Conservation (phyloP, 2,113 vertebrate genomes). For the Platycercus adscitus region DNA sequence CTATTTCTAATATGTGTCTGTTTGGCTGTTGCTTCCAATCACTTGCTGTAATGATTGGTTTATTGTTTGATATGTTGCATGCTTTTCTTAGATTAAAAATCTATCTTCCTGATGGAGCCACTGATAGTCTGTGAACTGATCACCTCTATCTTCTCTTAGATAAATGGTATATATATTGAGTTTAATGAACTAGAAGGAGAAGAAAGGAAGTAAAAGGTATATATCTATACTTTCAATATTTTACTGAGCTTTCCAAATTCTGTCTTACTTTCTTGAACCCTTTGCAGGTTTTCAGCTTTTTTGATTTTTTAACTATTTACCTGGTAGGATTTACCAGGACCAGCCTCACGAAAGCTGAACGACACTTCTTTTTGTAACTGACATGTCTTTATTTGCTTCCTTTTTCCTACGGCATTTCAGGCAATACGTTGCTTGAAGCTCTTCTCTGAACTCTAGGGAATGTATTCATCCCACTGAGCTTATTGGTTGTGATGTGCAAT, state of each 20-base stretch:
- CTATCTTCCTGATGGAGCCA: not conserved
- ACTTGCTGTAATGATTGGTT: not conserved
- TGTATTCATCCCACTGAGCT: not conserved
- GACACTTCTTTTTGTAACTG: not conserved
- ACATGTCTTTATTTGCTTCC: not conserved
- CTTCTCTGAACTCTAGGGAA: not conserved
- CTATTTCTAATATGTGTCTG: not conserved
- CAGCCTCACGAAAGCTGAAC: not conserved
- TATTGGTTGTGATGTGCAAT: not conserved
- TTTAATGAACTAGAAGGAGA: not conserved
- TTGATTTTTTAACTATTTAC: not conserved
- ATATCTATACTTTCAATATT: fast-evolving
- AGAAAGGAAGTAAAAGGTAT: not conserved
- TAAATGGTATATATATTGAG: not conserved
- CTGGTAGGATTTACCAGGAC: not conserved
- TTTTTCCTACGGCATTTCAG: not conserved
- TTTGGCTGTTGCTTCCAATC: not conserved
- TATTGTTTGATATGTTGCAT: not conserved
- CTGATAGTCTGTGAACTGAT: not conserved
- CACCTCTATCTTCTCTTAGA: not conserved
- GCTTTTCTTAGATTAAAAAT: not conserved
- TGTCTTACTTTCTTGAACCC: not conserved
- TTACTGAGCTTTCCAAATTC: not conserved
- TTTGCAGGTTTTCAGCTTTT: not conserved
- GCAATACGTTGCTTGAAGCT: not conserved